These are phyloP conservation scores for Pyralis farinalis DNA, from an alignment of 2,888 invertebrate species.

Conservation along the genomic window DNA sequence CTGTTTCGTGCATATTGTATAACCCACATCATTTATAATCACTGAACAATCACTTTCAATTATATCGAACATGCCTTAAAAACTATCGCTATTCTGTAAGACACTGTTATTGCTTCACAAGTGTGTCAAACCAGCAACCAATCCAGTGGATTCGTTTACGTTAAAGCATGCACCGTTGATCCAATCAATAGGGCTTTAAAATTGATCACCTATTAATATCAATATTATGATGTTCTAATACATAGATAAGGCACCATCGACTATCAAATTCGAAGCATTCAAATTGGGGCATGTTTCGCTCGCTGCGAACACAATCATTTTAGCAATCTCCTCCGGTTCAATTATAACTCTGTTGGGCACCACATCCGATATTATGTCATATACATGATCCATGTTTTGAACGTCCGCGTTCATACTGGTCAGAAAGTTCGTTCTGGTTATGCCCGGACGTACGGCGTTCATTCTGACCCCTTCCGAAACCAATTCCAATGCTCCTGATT, in stretches of 20 bases:
- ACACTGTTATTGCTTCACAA: too few relatives aligned
- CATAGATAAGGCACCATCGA: slow-evolving; percentile 44
- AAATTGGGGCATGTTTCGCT: slow-evolving; percentile 46
- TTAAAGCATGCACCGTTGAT: neutral
- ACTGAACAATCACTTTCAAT: too few relatives aligned
- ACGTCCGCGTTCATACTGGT: slow-evolving; percentile 46
- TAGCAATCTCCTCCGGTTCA: slow-evolving; percentile 53
- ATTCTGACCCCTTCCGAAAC: slow-evolving; percentile 49
- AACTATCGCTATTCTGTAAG: too few relatives aligned
- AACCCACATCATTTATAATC: too few relatives aligned
- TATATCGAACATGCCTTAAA: too few relatives aligned
- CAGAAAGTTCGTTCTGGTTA: slow-evolving; percentile 50
- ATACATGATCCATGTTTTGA: slow-evolving; percentile 36
- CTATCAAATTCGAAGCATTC: slow-evolving; percentile 39
- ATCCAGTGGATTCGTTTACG: too few relatives aligned
- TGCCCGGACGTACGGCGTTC: slow-evolving; percentile 55
- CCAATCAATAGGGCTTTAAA: too few relatives aligned
- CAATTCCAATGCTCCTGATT: slow-evolving; percentile 45
- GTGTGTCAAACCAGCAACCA: too few relatives aligned
- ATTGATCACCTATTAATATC: neutral
- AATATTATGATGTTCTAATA: slow-evolving; percentile 20
- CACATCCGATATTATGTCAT: slow-evolving; percentile 33
- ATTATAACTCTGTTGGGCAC: slow-evolving; percentile 45
- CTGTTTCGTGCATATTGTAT: too few relatives aligned
- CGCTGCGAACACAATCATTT: slow-evolving; percentile 46